phyloP scores from a whole-genome alignment of 2,797 vertebrate genomes.

The Yasuhikotakia modesta region DNA sequence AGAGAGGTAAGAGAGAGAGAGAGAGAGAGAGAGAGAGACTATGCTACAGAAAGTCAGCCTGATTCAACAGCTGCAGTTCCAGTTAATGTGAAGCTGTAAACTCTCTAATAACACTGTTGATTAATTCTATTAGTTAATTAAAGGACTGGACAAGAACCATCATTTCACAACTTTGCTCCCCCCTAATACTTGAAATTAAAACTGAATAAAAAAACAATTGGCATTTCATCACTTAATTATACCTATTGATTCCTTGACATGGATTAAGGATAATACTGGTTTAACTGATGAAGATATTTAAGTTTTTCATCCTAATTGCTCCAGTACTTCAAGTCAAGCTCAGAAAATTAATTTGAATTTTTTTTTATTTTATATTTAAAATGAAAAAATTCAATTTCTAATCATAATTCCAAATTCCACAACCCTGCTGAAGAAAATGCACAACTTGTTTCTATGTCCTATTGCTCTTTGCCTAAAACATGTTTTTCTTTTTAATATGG shows the following conservation, averaged over 20 bases:
- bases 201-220: too few relatives aligned
- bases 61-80: neutral
- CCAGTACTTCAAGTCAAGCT: neutral
- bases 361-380: too few relatives aligned
- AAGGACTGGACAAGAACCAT: neutral
- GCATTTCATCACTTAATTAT: too few relatives aligned
- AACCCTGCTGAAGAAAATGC: neutral
- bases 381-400: neutral
- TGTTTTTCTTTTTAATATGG: neutral
- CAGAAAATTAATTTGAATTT: neutral
- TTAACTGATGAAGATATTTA: too few relatives aligned
- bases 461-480: neutral
- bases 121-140: neutral
- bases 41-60: constrained; percentile 34
- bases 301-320: neutral
- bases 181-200: too few relatives aligned
- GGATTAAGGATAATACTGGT: too few relatives aligned
- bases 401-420: too few relatives aligned
- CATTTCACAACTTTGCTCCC: too few relatives aligned
- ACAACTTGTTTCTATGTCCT: neutral
- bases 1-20: constrained; percentile 1
- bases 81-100: neutral
- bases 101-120: neutral
- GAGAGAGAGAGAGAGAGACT: constrained; percentile 1
- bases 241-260: too few relatives aligned